Conservation (phyloP, 2,888 invertebrate species). For the Dioctria rufipes region DNA sequence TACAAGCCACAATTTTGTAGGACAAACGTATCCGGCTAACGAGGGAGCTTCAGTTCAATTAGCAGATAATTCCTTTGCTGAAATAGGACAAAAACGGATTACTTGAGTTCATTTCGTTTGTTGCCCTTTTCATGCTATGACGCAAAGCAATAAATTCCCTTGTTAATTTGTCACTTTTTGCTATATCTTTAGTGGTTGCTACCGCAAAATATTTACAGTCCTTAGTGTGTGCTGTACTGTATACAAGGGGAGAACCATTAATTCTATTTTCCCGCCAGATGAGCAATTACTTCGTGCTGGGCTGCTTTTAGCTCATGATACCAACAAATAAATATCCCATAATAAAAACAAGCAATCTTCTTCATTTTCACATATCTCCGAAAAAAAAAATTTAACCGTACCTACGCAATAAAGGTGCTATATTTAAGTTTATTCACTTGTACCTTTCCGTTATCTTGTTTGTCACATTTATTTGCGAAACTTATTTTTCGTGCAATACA, state of each 20-base stretch:
- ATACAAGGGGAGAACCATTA: conserved; percentile 54
- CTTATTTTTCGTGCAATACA: too few relatives aligned
- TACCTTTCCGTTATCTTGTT: too few relatives aligned
- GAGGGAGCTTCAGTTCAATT: conserved; percentile 53
- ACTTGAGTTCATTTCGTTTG: conserved; percentile 44
- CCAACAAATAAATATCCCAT: neutral
- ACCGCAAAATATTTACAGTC: conserved; percentile 45
- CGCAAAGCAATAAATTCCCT: conserved; percentile 57
- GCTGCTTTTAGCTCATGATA: conserved; percentile 20
- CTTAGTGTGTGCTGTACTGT: conserved; percentile 16
- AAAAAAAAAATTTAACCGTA: neutral
- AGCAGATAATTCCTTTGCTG: conserved; percentile 54
- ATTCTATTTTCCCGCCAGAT: conserved; percentile 58
- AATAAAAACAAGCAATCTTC: conserved; percentile 24
- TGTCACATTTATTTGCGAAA: too few relatives aligned
- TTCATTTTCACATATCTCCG: neutral
- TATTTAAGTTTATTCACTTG: too few relatives aligned
- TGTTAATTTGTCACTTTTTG: conserved; percentile 59
- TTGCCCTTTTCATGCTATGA: conserved; percentile 49
- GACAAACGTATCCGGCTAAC: neutral
- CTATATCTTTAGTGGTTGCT: conserved; percentile 54
- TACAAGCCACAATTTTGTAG: neutral
- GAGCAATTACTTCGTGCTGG: conserved; percentile 57
- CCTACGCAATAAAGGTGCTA: neutral
- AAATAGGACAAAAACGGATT: conserved; percentile 53